Base-by-base conservation (phyloP, 1,140 invertebrate species). In the Apis laboriosa region DNA sequence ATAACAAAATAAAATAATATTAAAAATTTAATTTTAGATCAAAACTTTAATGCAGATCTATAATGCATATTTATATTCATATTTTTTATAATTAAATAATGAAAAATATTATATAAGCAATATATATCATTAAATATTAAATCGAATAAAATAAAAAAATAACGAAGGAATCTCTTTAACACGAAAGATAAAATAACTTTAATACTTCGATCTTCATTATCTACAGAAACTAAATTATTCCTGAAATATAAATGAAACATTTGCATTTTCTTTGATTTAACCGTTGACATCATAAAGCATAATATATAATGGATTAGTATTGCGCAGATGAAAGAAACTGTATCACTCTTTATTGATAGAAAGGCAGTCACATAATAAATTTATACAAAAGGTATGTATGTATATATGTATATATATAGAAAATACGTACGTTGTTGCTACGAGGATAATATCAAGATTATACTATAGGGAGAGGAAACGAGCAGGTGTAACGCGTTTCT, bases 261-360 rank as follows among this genome's bases (percentile, higher is more conserved):
- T 51, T 49, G 43, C 17, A 9, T 67, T 56, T 43, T 1, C 8
- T 49, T 56, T 5, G 24, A 56, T 49, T 53, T 21, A 68, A 58
- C 5, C 49, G 49, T 0, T n/a, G 53, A 49, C 55, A 58, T 21
- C 53, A 4, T 43, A n/a, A 80, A 63, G 11, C n/a, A 60, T 61
- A 67, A 24, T 63, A 51, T 64, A 13, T n/a, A 28, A 51, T 56
- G 24, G n/a, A 66, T 74, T 28, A 67, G 43, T 55, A 75, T 68
- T 64, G 58, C 11, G n/a, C 11, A 56, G 21, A 51, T 71, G 19
- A 64, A 76, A 72, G 4, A 53, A 73, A 79, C 49, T 64, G 34
- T 87, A 79, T 84, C 70, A 61, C 9, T 80, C 61, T 86, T 88
- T 88, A 88, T 88, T 88, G 75, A 72, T n/a, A 86, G 49, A 77